Evolutionary conservation across 2,888 invertebrate species (phyloP).

Genomic region (Drosophila koepferae): DNA sequence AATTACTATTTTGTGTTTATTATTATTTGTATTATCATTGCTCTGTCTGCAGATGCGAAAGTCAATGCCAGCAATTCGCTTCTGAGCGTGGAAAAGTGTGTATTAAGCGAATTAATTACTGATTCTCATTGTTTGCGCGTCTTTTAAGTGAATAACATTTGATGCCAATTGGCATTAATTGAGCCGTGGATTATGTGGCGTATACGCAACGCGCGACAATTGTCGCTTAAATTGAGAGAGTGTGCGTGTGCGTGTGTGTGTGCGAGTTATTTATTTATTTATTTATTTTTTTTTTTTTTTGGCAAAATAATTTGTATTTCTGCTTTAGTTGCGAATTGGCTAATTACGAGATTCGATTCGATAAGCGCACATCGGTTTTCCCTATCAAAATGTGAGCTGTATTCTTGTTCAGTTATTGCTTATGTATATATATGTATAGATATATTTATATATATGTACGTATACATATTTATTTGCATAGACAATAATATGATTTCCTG

Average conservation of each 20-base stretch:
- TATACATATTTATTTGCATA: not conserved
- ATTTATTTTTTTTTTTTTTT: not conserved
- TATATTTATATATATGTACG: not conserved
- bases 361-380: not conserved
- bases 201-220: conserved; percentile 22
- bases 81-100: not conserved
- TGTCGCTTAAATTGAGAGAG: not conserved
- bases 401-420: not conserved
- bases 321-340: conserved; percentile 7
- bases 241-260: not conserved
- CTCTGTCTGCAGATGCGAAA: not conserved
- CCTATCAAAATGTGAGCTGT: not conserved
- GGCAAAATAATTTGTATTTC: conserved; percentile 15
- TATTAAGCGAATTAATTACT: conserved; percentile 1
- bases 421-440: not conserved
- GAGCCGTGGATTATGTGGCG: conserved; percentile 22
- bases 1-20: too few species aligned
- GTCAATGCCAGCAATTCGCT: not conserved
- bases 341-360: conserved; percentile 1
- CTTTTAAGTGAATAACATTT: conserved; percentile 3
- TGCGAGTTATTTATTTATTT: too few species aligned
- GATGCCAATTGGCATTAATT: not conserved
- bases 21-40: too few species aligned
- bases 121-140: not conserved
- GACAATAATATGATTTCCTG: conserved; percentile 26